A percentile compares a stretch with the other conserved stretches of the same genome.
Evolutionary conservation across 2,797 vertebrate genomes (phyloP).

Genomic region (Antennarius maculatus): DNA sequence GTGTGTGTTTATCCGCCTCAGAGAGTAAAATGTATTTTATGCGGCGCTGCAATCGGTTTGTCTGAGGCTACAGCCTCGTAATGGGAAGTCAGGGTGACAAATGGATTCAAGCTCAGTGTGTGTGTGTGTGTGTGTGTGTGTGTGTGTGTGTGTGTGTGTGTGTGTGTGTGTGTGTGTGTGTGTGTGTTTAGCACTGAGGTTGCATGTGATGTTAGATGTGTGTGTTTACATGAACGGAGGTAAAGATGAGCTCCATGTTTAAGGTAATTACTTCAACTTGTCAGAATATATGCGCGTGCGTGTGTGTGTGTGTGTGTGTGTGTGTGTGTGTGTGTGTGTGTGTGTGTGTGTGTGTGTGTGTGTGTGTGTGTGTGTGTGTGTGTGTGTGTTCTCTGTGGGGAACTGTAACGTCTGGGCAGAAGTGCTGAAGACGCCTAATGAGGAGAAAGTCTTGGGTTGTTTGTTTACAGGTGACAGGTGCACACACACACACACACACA

Average conservation of each 20-base stretch:
- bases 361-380: not conserved
- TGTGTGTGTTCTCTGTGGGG: slow-evolving; percentile 32
- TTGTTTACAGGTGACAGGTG: slow-evolving; percentile 71
- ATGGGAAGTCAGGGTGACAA: slow-evolving; percentile 47
- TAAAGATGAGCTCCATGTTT: slow-evolving; percentile 27
- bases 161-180: slow-evolving; percentile 12
- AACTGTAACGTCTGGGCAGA: slow-evolving; percentile 42
- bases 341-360: slow-evolving; percentile 6
- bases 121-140: slow-evolving; percentile 1
- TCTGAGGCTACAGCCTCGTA: slow-evolving; percentile 47
- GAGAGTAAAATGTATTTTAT: slow-evolving; percentile 50
- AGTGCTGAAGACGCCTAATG: slow-evolving; percentile 61
- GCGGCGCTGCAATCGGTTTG: slow-evolving; percentile 34
- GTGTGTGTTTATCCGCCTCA: not conserved
- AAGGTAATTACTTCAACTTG: slow-evolving; percentile 30
- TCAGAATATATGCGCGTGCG: slow-evolving; percentile 7
- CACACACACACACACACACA: slow-evolving; percentile 4
- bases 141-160: slow-evolving; percentile 12
- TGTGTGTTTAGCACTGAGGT: slow-evolving; percentile 6
- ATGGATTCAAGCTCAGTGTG: slow-evolving; percentile 26
- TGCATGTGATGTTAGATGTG: not conserved
- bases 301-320: not conserved
- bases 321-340: slow-evolving; percentile 20
- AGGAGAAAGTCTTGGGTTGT: slow-evolving; percentile 53
- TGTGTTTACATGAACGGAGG: slow-evolving; percentile 3